Percentiles rank a stretch among this genome's conserved stretches.
Evolutionary conservation across 2,888 invertebrate genomes (phyloP).

Genomic region (Pseudococcus viburni): DNA sequence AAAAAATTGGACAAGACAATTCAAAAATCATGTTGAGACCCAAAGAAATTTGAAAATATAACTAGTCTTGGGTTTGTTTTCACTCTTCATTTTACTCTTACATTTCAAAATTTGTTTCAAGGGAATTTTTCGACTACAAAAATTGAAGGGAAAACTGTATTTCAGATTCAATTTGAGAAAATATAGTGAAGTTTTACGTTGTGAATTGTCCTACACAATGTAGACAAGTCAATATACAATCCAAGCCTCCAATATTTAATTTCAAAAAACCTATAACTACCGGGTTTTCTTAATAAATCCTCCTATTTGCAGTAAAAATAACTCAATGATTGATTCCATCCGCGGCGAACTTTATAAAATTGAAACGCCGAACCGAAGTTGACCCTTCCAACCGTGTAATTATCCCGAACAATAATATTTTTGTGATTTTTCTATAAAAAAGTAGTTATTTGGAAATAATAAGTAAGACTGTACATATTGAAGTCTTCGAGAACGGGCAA

Average conservation of each 20-base stretch:
- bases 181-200: too few species aligned
- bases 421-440: neutral
- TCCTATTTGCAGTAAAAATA: conserved; percentile 14
- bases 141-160: too few species aligned
- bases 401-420: neutral
- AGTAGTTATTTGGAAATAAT: neutral
- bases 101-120: too few species aligned
- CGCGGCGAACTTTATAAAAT: neutral
- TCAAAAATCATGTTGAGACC: too few species aligned
- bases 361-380: neutral
- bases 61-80: too few species aligned
- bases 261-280: neutral
- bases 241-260: neutral
- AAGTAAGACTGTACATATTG: neutral
- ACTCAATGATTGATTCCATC: neutral
- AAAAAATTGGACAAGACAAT: too few species aligned
- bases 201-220: neutral
- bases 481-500: neutral
- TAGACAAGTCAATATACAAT: neutral
- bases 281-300: neutral
- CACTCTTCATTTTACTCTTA: too few species aligned
- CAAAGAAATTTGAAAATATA: too few species aligned
- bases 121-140: too few species aligned
- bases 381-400: neutral
- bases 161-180: too few species aligned